phyloP scores from a whole-genome alignment of 2,113 vertebrate species.

The Cygnus buccinator region DNA sequence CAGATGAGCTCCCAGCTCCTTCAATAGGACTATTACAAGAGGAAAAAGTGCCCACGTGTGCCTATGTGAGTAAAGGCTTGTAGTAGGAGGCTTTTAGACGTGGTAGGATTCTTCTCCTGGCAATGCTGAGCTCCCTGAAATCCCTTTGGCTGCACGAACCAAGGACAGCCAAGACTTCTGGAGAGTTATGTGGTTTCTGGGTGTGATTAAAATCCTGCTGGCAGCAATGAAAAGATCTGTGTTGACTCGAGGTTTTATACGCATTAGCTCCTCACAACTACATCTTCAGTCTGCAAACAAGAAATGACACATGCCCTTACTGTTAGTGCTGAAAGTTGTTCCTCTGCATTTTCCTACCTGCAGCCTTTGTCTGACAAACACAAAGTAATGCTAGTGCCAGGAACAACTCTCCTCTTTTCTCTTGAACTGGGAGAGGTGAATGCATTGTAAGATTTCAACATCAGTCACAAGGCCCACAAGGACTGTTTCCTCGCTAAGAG shows the following conservation, averaged over 20 bases:
- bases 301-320: background rate
- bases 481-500: background rate
- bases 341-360: background rate
- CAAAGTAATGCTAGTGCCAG: background rate
- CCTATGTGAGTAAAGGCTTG: background rate
- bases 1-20: background rate
- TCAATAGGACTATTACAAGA: background rate
- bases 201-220: background rate
- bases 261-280: background rate
- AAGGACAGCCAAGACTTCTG: background rate
- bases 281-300: background rate
- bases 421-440: background rate
- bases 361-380: background rate
- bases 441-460: background rate
- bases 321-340: background rate
- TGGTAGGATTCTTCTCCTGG: background rate
- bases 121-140: background rate
- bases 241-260: background rate
- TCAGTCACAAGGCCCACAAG: background rate
- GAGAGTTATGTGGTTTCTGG: background rate
- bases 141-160: background rate
- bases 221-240: background rate
- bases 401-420: background rate
- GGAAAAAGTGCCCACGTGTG: background rate
- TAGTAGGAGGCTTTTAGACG: background rate